Percentiles rank a stretch among this genome's conserved stretches.
Conservation (phyloP, 2,113 vertebrate species). For the Chionis minor region DNA sequence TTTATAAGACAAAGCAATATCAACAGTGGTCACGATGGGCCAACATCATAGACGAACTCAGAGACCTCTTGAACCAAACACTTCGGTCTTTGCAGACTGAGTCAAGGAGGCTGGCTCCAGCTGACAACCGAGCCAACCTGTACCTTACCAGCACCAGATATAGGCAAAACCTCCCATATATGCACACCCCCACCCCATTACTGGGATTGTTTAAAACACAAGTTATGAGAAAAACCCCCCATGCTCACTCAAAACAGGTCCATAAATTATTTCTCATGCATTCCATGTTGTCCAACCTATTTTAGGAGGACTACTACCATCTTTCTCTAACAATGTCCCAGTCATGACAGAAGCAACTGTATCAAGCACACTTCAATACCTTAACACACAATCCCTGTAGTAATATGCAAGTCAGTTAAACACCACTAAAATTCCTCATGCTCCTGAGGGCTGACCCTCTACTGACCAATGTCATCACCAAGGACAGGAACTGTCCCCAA, state of each 20-base stretch:
- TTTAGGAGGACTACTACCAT: background rate
- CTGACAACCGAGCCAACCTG: background rate
- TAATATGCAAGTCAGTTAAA: background rate
- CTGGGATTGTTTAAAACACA: background rate
- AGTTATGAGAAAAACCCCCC: background rate
- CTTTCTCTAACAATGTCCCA: background rate
- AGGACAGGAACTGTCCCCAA: background rate
- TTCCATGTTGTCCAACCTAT: background rate
- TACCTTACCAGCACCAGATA: background rate
- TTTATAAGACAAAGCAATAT: background rate
- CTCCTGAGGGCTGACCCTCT: background rate
- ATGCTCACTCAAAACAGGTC: background rate
- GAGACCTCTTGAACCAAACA: background rate
- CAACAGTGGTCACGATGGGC: background rate
- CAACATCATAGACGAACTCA: background rate
- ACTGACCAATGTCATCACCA: accelerated
- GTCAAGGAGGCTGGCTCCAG: background rate
- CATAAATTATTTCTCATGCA: background rate
- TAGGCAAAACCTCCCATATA: accelerated
- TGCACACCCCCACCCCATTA: accelerated
- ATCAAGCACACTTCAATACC: background rate
- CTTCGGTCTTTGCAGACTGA: background rate
- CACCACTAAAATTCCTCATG: background rate
- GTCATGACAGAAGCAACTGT: background rate
- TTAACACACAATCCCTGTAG: background rate